A percentile compares a stretch with the other conserved stretches of the same genome.
Evolutionary conservation across 1,140 invertebrate genomes (phyloP).

Genomic region (Solenopsis fugax): DNA sequence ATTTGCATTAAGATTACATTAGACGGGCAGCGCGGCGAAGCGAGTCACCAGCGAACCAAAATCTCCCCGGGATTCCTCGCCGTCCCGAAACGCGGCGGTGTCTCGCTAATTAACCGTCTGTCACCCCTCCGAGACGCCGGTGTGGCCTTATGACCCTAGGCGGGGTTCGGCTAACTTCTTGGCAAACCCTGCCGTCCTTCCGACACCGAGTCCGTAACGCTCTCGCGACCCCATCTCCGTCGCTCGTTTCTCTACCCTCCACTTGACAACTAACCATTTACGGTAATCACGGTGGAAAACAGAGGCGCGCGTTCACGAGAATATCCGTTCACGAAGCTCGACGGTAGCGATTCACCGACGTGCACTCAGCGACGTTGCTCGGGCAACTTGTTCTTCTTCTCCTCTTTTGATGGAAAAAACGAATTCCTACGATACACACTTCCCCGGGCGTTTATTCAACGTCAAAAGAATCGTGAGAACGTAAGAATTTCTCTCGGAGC

Average conservation of each 20-base stretch:
- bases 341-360: neutral
- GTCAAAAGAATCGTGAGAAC: conserved; percentile 18
- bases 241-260: conserved; percentile 36
- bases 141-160: conserved; percentile 23
- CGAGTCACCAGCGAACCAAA: conserved; percentile 9
- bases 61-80: conserved; percentile 45
- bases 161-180: conserved; percentile 14
- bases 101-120: conserved; percentile 66
- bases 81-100: neutral
- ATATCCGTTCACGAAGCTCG: conserved; percentile 23
- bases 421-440: conserved; percentile 20
- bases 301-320: neutral
- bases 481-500: conserved; percentile 22
- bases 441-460: conserved; percentile 26
- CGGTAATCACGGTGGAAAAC: neutral
- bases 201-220: conserved; percentile 22
- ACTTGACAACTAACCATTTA: conserved; percentile 52
- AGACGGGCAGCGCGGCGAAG: neutral
- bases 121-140: conserved; percentile 47
- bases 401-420: neutral
- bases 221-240: neutral
- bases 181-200: neutral
- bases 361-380: neutral
- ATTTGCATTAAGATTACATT: conserved; percentile 55
- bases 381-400: conserved; percentile 9